Base-by-base conservation (phyloP, 2,888 invertebrate species). In the Eudasyphora cyanicolor region DNA sequence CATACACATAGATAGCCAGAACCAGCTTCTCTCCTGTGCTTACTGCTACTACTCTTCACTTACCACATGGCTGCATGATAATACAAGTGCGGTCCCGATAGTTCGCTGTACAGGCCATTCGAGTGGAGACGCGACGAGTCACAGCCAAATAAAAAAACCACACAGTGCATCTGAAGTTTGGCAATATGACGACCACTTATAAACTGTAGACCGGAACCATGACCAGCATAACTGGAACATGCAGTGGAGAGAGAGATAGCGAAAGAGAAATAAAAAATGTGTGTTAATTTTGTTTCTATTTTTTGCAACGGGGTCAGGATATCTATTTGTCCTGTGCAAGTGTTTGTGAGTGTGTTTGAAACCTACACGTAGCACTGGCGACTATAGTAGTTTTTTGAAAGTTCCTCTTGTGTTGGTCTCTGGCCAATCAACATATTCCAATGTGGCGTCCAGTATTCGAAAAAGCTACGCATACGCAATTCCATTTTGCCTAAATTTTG, bases 91-190 rank as follows among this genome's bases (percentile, higher is more conserved):
- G 92, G 88, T 1, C 93, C 93, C 85, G 90, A 90, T 87, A 93
- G 89, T 82, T 93, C 93, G 35, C 92, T 91, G 80, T 93, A 92
- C 7, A 93, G 90, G 0, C 93, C 93, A 67, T 91, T 86, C 32
- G 92, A 90, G 60, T 88, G 87, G 64, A 93, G 88, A 79, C 91
- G 90, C 24, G 92, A 92, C 76, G 94, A 94, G 79, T 93, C 92
- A 88, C 96, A 96, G 12, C 96, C 96, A 92, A 96, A 95, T 12
- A 96, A 92, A 62, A 96, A 91, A 12, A 94, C 93, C 14, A 94
- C 93, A 85, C 84, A 87, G 62, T 93, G 92, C 60, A 94, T 93
- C 62, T 92, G 89, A 57, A 94, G 89, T 86, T 93, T 93, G 87
- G 94, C 93, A 64, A 95, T 92, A 84, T 93, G 91, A 51, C 93